Percentiles rank a stretch among this genome's conserved stretches.
phyloP scores from a whole-genome alignment of 1,140 invertebrate genomes.

The Trichoplusia ni region DNA sequence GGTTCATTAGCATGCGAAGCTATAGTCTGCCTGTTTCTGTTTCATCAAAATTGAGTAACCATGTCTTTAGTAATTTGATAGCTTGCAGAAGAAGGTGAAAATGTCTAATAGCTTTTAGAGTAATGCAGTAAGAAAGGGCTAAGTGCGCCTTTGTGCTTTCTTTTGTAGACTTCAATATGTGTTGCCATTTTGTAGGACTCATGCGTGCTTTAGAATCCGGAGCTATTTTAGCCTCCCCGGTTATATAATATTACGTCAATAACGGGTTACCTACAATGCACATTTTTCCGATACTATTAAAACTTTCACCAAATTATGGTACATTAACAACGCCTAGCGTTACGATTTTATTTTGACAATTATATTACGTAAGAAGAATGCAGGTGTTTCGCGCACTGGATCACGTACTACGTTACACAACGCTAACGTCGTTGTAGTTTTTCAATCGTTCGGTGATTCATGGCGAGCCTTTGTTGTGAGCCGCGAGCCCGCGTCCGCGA shows the following conservation, averaged over 20 bases:
- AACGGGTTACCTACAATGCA: conserved; percentile 21
- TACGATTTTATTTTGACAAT: conserved; percentile 74
- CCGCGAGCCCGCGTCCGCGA: conserved; percentile 36
- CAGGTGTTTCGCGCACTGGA: conserved; percentile 60
- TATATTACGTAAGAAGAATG: conserved; percentile 71
- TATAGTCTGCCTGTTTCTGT: too few species aligned
- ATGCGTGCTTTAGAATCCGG: not conserved
- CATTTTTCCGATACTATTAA: conserved; percentile 54
- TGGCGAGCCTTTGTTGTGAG: conserved; percentile 48
- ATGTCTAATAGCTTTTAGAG: conserved; percentile 1
- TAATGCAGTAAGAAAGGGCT: not conserved
- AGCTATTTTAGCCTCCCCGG: not conserved
- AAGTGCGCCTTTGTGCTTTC: not conserved
- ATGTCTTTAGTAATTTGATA: not conserved
- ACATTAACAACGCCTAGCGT: conserved; percentile 41
- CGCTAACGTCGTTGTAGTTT: conserved; percentile 65
- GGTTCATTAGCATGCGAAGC: too few species aligned
- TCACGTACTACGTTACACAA: conserved; percentile 75
- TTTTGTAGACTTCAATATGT: not conserved
- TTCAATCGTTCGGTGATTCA: conserved; percentile 72
- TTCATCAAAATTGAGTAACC: not conserved
- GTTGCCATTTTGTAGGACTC: not conserved
- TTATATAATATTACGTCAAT: conserved; percentile 5
- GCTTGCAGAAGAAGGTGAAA: not conserved
- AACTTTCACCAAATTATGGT: conserved; percentile 68